phyloP scores from a whole-genome alignment of 2,888 invertebrate species.

The Sarcophaga rosellei region DNA sequence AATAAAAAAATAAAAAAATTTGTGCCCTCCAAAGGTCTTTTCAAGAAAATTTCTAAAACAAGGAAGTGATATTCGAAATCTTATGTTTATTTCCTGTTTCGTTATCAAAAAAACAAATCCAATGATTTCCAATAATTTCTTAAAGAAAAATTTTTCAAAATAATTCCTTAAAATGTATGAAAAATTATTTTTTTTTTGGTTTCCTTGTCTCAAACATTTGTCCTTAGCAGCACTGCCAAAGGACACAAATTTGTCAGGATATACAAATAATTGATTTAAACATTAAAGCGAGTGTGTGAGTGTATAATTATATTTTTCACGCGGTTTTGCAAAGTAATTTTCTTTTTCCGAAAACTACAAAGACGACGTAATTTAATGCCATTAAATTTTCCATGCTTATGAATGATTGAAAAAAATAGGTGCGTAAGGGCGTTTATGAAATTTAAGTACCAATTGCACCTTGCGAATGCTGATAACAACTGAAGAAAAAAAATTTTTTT shows the following conservation, averaged over 20 bases:
- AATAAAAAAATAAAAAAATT: no score
- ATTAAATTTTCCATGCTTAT: slow-evolving; percentile 37
- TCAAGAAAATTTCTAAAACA: no score
- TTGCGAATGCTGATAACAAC: slow-evolving; percentile 22
- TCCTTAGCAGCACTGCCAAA: slow-evolving; percentile 12
- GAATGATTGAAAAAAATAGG: neutral
- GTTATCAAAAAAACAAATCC: slow-evolving; percentile 3
- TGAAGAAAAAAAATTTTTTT: neutral
- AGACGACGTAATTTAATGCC: slow-evolving; percentile 58
- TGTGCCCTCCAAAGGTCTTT: no score
- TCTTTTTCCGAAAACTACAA: neutral
- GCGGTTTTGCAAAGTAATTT: slow-evolving; percentile 57
- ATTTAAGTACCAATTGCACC: slow-evolving; percentile 66
- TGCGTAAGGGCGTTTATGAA: slow-evolving; percentile 58
- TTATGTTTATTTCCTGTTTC: slow-evolving; percentile 17
- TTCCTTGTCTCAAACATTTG: neutral
- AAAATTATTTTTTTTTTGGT: slow-evolving; percentile 35
- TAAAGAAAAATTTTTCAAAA: neutral
- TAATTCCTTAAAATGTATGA: neutral
- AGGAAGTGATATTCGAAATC: no score
- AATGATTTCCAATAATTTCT: neutral
- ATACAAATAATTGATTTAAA: slow-evolving; percentile 61
- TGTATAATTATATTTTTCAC: slow-evolving; percentile 60
- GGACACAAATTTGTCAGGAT: slow-evolving; percentile 54
- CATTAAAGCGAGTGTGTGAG: neutral